Evolutionary conservation across 2,888 invertebrate genomes (phyloP), one percentile per base, ranked within the genome.

Genomic region (Epirrhoe tristata): DNA sequence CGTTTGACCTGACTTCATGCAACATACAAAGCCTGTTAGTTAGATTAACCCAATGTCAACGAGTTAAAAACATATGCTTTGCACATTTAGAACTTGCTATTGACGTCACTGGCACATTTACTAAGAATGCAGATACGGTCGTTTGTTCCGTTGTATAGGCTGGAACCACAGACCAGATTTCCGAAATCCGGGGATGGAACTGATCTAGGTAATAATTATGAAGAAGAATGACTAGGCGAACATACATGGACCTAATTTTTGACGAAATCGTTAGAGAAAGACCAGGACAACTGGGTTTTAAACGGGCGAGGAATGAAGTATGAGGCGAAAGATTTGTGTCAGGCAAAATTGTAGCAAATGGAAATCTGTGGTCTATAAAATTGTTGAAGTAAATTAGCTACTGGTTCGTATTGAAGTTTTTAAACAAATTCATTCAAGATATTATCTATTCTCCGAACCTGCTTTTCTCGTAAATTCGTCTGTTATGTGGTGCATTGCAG

Each of bases 21-120:
- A 52, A 59, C 59, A 65, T 59, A 48, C 39, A 14, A 36, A 31
- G 24, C 50, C 31, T 55, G 58, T 7, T 63, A 46, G 57, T 56
- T 60, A 60, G 66, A 74, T 73, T 56, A 73, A 75, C 69, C 72
- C 79, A 80, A 79, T 82, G 82, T 80, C 81, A 78, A 79, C 80
- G 73, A 69, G 79, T 78, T 62, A 62, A 48, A 63, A 62, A 39
- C 67, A 74, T 62, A 63, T 72, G 74, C 66, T 61, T 58, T 68
- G 66, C 71, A 71, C 68, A 70, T 70, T 69, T 57, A 43, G 46
- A 62, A 48, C 62, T 34, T 55, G 61, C 24, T 46, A 60, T 63
- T 67, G 68, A 69, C 73, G 74, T 74, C 74, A 73, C 65, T 59
- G 60, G 58, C 69, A 64, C 51, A 58, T 66, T 57, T 16, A 53